Conservation (phyloP, 2,888 invertebrate species). For the Trachelus stipa region DNA sequence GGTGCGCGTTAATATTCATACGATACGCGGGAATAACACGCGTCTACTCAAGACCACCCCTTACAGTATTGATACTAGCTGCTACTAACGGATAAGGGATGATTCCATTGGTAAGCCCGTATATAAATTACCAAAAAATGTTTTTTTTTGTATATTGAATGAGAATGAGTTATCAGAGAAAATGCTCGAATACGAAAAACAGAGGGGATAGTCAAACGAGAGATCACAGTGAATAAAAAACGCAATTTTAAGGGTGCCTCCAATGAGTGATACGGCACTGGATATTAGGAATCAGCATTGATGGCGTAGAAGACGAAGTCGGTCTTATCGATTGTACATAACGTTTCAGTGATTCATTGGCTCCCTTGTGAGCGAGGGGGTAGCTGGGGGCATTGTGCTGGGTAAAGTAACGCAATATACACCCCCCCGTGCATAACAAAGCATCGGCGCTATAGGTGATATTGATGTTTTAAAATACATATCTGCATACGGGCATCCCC, state of each 20-base stretch:
- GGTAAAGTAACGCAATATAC: conserved; percentile 58
- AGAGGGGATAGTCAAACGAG: conserved; percentile 18
- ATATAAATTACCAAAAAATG: not conserved
- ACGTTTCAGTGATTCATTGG: conserved; percentile 54
- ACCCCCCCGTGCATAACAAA: conserved; percentile 50
- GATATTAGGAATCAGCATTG: not conserved
- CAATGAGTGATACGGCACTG: not conserved
- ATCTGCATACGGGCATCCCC: conserved; percentile 54
- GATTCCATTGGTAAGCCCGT: not conserved
- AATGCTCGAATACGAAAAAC: not conserved
- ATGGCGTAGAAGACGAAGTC: conserved; percentile 14
- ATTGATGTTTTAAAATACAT: conserved; percentile 61
- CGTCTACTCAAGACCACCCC: not conserved
- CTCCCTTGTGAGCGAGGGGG: conserved; percentile 20
- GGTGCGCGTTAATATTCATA: conserved; percentile 59
- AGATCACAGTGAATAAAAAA: not conserved
- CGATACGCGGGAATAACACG: conserved; percentile 22
- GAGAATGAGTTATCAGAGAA: not conserved
- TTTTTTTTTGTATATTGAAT: not conserved
- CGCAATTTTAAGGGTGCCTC: not conserved
- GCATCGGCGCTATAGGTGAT: conserved; percentile 54
- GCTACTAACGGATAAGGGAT: not conserved
- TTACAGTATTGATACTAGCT: not conserved
- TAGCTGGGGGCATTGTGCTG: conserved; percentile 50
- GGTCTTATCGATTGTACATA: conserved; percentile 47